Conservation (phyloP, 2,797 vertebrate genomes). For the Phyllotis vaccarum region DNA sequence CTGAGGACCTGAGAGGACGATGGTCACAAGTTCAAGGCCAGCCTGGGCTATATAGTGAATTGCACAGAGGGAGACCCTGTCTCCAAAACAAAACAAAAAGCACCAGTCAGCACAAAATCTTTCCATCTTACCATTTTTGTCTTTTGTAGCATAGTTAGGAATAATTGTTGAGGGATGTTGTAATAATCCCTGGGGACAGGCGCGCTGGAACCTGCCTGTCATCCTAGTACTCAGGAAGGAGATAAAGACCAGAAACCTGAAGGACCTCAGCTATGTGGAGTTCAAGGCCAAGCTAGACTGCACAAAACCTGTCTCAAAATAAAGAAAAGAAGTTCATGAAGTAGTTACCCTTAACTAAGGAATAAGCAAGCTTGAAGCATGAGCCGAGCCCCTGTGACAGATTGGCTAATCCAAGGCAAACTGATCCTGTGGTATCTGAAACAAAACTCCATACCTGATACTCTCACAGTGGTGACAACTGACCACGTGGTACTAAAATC, state of each 20-base stretch:
- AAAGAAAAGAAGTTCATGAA: background rate
- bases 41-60: background rate
- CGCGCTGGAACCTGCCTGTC: background rate
- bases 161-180: slow-evolving; percentile 14
- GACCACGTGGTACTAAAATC: background rate
- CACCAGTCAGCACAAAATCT: background rate
- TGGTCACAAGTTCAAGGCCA: background rate
- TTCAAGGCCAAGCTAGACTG: background rate
- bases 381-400: background rate
- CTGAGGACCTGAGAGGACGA: background rate
- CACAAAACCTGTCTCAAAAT: background rate
- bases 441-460: background rate
- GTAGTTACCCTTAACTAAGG: background rate
- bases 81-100: background rate
- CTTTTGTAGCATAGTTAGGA: slow-evolving; percentile 1
- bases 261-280: background rate
- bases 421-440: background rate
- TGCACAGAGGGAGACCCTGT: background rate
- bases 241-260: background rate
- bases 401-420: background rate
- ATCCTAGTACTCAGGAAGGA: background rate
- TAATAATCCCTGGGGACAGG: background rate
- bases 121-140: background rate
- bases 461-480: background rate
- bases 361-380: background rate